Base-by-base conservation (phyloP, 2,888 invertebrate species). In the Nomada fucata region DNA sequence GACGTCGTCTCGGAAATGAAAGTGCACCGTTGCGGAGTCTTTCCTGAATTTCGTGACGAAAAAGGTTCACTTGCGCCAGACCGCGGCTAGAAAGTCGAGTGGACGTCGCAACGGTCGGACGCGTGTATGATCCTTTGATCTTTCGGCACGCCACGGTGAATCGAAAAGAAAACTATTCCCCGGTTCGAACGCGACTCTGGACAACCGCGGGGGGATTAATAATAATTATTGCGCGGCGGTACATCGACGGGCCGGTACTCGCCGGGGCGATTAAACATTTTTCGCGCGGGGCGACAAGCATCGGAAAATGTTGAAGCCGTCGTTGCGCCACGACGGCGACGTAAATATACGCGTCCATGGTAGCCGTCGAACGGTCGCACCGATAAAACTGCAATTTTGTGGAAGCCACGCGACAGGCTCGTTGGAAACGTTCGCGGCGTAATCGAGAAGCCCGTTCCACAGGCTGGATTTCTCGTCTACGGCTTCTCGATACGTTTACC, bases 51-150 rank as follows among this genome's bases (percentile, higher is more conserved):
- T 79, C 77, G 64, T 59, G 63, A 69, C 75, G 71, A 85, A 82
- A 76, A 84, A 67, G 71, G 81, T 67, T 83, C 80, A 64, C 44
- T 76, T 67, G 11, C 70, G 76, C 69, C 61, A 78, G 73, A 4
- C 11, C 23, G 5, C 36, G 59, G 18, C 7, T 80, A 80, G 76
- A 74, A 76, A 82, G 77, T 60, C 69, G 67, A 74, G 60, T 82
- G 82, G 81, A 84, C 55, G 23, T 11, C 55, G 55, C 23, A 7
- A 44, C 86, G 84, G 5, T 83, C 83, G 60, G 55, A 73, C 64
- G 50, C n/a, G 59, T 77, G 7, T 71, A 82, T 89, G 83, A 84
- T 81, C 85, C 75, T 88, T 90, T 89, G 90, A 91, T 90, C 89
- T 90, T 89, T 87, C 75, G 78, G 71, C 29, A 26, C 67, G 4